Evolutionary conservation across 2,888 invertebrate genomes (phyloP), one percentile per base, ranked within the genome.

Genomic region (Cryptus armator): DNA sequence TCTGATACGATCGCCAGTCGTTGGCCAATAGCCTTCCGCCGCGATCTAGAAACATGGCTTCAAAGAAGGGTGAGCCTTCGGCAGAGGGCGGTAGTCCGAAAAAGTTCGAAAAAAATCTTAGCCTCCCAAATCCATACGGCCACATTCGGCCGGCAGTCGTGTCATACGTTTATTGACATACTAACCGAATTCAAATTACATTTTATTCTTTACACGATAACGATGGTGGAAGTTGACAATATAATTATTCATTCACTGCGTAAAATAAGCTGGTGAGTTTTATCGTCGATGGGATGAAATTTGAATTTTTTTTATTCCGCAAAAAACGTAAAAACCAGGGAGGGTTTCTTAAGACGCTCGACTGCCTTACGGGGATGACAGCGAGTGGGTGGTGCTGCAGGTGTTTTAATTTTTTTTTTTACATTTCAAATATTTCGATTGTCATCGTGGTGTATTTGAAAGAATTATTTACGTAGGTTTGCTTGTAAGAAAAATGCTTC

Each of bases 211-310:
- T 88, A 88, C 83, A 29, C 88, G 90, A 62, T 32, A 16, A 82
- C 56, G 46, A 99, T 99, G 99, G 99, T 99, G 94, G 99, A 99
- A 96, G n/a, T n/a, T n/a, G n/a, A n/a, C n/a, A n/a, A n/a, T n/a
- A n/a, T n/a, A n/a, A n/a, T n/a, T n/a, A n/a, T n/a, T n/a, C n/a
- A n/a, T n/a, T n/a, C n/a, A n/a, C n/a, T n/a, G n/a, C n/a, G n/a
- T n/a, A n/a, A n/a, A n/a, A n/a, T 99, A 89, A 97, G 98, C 91
- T 97, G 98, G 97, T 98, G 95, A 95, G 95, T 94, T 70, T 48
- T 64, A n/a, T 51, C 76, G 64, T 32, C 53, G 16, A 43, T n/a
- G 37, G 59, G 12, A 76, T 37, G 7, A 56, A 32, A 75, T 74
- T 67, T 37, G 32, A 72, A 74, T 37, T 37, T 37, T 37, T 6